Conservation (phyloP, 2,888 invertebrate species). For the Thymelicus sylvestris region DNA sequence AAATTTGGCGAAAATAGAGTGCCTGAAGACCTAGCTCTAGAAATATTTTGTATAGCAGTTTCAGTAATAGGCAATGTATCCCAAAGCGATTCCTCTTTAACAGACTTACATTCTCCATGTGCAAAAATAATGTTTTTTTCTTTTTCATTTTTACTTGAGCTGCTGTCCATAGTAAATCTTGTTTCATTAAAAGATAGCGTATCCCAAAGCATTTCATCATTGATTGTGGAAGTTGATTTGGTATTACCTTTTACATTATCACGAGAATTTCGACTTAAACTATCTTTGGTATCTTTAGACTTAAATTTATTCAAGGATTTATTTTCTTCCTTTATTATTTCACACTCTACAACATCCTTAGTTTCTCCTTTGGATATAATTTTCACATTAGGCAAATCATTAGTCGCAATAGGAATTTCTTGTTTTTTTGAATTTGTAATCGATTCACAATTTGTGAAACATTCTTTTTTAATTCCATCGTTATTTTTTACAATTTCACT, state of each 20-base stretch:
- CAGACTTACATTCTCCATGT: not conserved
- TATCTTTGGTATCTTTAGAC: conserved; percentile 2
- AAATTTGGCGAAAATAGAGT: conserved; percentile 69
- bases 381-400: not conserved
- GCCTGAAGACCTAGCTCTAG: conserved; percentile 56
- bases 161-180: not conserved
- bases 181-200: conserved; percentile 52
- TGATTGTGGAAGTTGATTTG: not conserved
- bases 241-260: not conserved
- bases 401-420: not conserved
- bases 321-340: conserved; percentile 10
- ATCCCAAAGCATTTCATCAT: conserved; percentile 41
- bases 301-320: not conserved
- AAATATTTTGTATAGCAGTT: conserved; percentile 60
- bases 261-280: conserved; percentile 16
- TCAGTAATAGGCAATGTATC: conserved; percentile 50
- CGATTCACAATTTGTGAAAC: not conserved
- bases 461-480: not conserved
- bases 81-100: conserved; percentile 41
- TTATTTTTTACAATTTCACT: not conserved
- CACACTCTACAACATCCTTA: not conserved
- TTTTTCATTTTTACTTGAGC: not conserved
- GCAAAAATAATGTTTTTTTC: not conserved
- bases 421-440: not conserved
- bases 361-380: not conserved